These are phyloP conservation scores for Pseudomugil gertrudae DNA, from an alignment of 2,797 vertebrate genomes.

Conservation along the genomic window DNA sequence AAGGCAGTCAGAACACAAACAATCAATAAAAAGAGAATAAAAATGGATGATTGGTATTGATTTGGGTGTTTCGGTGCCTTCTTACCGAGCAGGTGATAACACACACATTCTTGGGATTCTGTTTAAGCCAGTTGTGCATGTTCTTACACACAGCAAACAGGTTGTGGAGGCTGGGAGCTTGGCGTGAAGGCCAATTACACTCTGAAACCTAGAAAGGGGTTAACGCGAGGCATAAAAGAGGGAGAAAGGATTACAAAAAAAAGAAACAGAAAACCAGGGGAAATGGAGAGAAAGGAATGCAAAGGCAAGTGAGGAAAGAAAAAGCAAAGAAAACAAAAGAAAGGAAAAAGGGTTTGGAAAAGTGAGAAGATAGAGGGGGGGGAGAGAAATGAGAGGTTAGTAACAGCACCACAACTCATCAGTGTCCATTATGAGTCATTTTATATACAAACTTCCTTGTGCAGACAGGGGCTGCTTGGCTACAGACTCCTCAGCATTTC, in stretches of 20 bases:
- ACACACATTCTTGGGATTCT: conserved; percentile 98
- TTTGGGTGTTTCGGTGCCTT: not conserved
- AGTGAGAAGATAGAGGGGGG: not conserved
- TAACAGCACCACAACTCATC: conserved; percentile 45
- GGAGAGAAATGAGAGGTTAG: conserved; percentile 29
- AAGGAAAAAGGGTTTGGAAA: not conserved
- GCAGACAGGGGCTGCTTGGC: conserved; percentile 36
- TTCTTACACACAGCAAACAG: conserved; percentile 98
- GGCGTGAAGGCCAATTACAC: conserved; percentile 95
- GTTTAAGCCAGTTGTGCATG: conserved; percentile 99
- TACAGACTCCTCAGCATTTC: conserved; percentile 30
- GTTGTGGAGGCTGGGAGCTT: conserved; percentile 97
- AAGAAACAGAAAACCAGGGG: not conserved
- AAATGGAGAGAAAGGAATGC: not conserved
- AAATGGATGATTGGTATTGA: not conserved
- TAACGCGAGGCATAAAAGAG: conserved; percentile 1
- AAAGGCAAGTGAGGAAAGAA: not conserved
- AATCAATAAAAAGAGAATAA: not conserved
- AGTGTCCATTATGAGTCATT: conserved; percentile 68
- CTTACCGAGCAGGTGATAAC: conserved; percentile 99
- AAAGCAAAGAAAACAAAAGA: not conserved
- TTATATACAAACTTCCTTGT: conserved; percentile 35
- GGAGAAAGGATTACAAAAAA: not conserved
- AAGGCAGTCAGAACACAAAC: not conserved
- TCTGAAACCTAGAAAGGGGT: conserved; percentile 89